Evolutionary conservation across 2,113 vertebrate species (phyloP).

Genomic region (Camelus bactrianus): DNA sequence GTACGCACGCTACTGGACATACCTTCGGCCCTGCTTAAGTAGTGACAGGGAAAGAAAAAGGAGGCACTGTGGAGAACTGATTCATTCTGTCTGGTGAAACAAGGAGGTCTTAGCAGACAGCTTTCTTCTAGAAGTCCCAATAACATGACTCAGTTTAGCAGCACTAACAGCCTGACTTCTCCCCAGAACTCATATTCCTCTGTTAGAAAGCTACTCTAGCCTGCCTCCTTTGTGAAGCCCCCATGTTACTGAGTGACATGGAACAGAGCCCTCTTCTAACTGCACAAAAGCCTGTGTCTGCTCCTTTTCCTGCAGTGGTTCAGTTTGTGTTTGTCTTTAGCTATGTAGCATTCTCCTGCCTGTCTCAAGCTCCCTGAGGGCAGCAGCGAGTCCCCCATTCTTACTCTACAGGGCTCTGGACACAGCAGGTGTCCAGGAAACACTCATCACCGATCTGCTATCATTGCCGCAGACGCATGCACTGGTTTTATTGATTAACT

Average conservation of each 20-base stretch:
- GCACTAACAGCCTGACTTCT: not conserved
- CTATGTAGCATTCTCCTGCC: not conserved
- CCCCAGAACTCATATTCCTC: not conserved
- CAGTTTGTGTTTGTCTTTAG: not conserved
- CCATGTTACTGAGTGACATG: not conserved
- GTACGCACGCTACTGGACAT: not conserved
- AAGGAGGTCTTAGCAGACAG: not conserved
- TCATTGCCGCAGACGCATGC: accelerated
- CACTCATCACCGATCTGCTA: not conserved
- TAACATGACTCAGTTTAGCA: not conserved
- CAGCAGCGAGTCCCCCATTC: not conserved
- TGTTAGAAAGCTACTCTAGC: not conserved
- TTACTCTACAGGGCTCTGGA: not conserved
- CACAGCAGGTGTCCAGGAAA: not conserved
- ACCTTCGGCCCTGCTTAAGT: not conserved
- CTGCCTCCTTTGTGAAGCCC: not conserved
- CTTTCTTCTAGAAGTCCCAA: not conserved
- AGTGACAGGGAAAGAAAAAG: not conserved
- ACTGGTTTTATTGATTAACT: not conserved
- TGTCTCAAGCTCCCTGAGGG: not conserved
- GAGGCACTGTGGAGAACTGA: not conserved
- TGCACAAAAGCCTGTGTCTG: not conserved
- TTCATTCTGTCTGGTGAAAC: not conserved
- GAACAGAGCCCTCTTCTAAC: not conserved
- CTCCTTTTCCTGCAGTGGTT: not conserved